These are phyloP conservation scores for Gortyna flavago DNA, from an alignment of 2,888 invertebrate species.

Conservation along the genomic window DNA sequence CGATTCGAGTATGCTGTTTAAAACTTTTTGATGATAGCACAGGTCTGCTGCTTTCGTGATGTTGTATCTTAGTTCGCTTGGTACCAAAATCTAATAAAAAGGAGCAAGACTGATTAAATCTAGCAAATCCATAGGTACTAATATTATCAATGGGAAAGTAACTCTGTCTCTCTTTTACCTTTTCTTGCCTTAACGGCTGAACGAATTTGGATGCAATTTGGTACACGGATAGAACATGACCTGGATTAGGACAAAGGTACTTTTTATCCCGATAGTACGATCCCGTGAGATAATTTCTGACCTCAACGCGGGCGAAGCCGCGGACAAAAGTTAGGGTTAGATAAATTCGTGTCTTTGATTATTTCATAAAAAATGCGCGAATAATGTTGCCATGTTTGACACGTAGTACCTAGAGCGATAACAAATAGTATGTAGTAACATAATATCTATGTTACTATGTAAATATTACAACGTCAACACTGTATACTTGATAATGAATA, in stretches of 20 bases:
- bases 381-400: neutral
- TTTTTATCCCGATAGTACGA: neutral
- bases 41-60: neutral
- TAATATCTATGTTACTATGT: neutral
- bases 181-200: neutral
- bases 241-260: neutral
- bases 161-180: neutral
- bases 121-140: neutral
- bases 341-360: neutral
- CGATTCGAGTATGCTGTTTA: neutral
- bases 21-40: neutral
- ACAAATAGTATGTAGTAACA: neutral
- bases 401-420: neutral
- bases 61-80: conserved; percentile 20
- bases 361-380: neutral
- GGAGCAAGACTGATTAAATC: neutral
- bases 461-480: neutral
- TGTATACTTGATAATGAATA: conserved; percentile 9
- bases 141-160: neutral
- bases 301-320: neutral
- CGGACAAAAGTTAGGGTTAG: neutral
- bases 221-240: neutral
- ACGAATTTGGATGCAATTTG: neutral
- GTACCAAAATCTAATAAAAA: conserved; percentile 10
- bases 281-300: too few species aligned